phyloP scores from a whole-genome alignment of 2,888 invertebrate genomes.

The Pyrgus malvae region DNA sequence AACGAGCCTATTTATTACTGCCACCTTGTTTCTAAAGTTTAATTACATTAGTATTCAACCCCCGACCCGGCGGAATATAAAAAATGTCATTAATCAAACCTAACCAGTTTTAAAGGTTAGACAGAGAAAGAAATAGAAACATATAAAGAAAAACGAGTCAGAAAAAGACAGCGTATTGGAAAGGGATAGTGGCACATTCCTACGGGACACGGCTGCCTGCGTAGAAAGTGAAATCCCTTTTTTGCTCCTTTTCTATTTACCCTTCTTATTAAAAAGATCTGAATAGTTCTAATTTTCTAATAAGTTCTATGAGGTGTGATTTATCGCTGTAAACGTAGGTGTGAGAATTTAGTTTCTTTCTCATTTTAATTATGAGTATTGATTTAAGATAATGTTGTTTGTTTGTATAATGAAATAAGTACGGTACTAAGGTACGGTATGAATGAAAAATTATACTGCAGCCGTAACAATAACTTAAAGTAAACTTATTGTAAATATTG shows the following conservation, averaged over 20 bases:
- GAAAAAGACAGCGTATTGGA: constrained; percentile 47
- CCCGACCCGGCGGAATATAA: constrained; percentile 36
- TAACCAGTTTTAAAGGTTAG: constrained; percentile 58
- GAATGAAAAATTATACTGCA: too few relatives aligned
- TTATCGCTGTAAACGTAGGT: constrained; percentile 43
- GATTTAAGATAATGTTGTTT: constrained; percentile 15
- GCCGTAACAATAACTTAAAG: too few relatives aligned
- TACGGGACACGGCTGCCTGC: constrained; percentile 50
- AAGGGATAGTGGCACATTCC: constrained; percentile 67
- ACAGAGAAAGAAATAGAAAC: constrained; percentile 16
- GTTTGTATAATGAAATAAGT: not conserved
- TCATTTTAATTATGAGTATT: constrained; percentile 13
- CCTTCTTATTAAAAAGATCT: constrained; percentile 48
- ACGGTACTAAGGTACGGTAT: too few relatives aligned
- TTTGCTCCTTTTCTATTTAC: constrained; percentile 46
- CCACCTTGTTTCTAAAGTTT: constrained; percentile 39
- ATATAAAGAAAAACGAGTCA: constrained; percentile 25
- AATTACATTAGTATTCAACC: constrained; percentile 58
- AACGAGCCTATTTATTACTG: constrained; percentile 25
- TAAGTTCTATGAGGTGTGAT: constrained; percentile 47
- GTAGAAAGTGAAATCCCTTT: constrained; percentile 59
- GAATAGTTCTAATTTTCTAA: constrained; percentile 51
- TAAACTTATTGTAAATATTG: too few relatives aligned
- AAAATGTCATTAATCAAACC: constrained; percentile 65
- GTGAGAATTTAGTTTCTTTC: constrained; percentile 41